phyloP scores from a whole-genome alignment of 1,140 invertebrate genomes.

The Megathymus violae region DNA sequence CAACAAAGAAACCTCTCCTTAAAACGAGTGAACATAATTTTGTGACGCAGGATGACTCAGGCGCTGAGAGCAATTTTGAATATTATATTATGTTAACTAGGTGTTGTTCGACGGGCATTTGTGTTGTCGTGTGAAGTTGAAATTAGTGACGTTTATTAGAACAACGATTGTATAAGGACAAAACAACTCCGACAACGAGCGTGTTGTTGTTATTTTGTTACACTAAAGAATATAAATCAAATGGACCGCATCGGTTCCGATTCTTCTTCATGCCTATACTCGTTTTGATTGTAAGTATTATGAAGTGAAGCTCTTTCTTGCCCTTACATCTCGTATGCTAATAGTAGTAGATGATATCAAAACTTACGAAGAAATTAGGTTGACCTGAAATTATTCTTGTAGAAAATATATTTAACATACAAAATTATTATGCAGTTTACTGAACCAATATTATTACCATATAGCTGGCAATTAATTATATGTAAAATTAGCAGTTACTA shows the following conservation, averaged over 20 bases:
- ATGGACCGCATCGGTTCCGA: background rate
- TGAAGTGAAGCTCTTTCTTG: too few relatives aligned
- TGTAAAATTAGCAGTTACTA: too few relatives aligned
- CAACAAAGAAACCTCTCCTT: conserved; percentile 49
- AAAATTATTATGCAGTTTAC: too few relatives aligned
- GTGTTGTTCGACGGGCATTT: conserved; percentile 56
- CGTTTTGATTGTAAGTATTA: background rate
- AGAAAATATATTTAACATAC: too few relatives aligned
- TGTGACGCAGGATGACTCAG: conserved; percentile 77
- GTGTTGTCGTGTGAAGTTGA: conserved; percentile 60
- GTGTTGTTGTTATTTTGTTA: conserved; percentile 15
- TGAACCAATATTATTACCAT: too few relatives aligned
- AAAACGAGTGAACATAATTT: conserved; percentile 63
- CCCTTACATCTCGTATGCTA: too few relatives aligned
- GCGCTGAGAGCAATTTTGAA: conserved; percentile 77
- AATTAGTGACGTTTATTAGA: conserved; percentile 79
- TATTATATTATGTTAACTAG: conserved; percentile 83
- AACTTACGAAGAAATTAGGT: too few relatives aligned
- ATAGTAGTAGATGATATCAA: too few relatives aligned
- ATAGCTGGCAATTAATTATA: too few relatives aligned
- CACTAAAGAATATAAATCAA: conserved; percentile 3
- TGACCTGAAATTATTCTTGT: too few relatives aligned
- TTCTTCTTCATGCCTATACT: background rate
- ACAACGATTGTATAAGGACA: conserved; percentile 58
- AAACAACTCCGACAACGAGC: conserved; percentile 19